phyloP scores from a whole-genome alignment of 2,113 vertebrate genomes.

The Lampris incognitus region DNA sequence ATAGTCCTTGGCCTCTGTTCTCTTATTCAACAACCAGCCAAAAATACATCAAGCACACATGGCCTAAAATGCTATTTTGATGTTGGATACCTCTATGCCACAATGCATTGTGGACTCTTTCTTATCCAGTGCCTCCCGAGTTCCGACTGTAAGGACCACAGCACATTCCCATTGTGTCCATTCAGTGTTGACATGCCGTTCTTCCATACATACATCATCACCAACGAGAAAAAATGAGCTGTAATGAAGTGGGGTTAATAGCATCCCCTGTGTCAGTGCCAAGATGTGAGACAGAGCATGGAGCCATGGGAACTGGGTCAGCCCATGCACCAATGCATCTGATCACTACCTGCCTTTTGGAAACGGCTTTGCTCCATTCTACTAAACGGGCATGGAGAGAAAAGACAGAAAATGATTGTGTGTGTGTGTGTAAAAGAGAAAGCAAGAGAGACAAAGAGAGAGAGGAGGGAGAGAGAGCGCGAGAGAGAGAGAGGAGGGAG shows the following conservation, averaged over 20 bases:
- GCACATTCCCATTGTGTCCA: neutral
- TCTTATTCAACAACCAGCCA: slow-evolving; percentile 22
- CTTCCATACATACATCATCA: slow-evolving; percentile 15
- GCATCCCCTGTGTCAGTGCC: slow-evolving; percentile 36
- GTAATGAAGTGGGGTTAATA: slow-evolving; percentile 55
- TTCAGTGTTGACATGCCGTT: slow-evolving; percentile 14
- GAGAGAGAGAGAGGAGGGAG: too few species aligned
- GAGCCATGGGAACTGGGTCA: slow-evolving; percentile 79
- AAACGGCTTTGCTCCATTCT: slow-evolving; percentile 48
- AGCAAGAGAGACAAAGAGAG: slow-evolving; percentile 8
- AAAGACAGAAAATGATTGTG: slow-evolving; percentile 53
- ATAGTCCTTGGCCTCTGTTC: slow-evolving; percentile 41
- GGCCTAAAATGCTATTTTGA: slow-evolving; percentile 28
- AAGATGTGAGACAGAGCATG: slow-evolving; percentile 50
- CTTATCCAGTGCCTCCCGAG: too few species aligned
- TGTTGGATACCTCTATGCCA: neutral
- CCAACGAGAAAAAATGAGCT: slow-evolving; percentile 27
- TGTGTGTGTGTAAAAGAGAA: slow-evolving; percentile 9
- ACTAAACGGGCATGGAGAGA: slow-evolving; percentile 19
- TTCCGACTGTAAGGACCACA: neutral
- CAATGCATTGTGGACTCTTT: neutral
- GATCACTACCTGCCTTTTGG: slow-evolving; percentile 64
- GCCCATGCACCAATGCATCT: slow-evolving; percentile 62
- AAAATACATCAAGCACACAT: slow-evolving; percentile 21
- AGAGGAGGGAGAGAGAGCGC: slow-evolving; percentile 3